Percentiles rank a stretch among this genome's conserved stretches.
phyloP scores from a whole-genome alignment of 1,140 invertebrate species.

The Protaetia brevitarsis region DNA sequence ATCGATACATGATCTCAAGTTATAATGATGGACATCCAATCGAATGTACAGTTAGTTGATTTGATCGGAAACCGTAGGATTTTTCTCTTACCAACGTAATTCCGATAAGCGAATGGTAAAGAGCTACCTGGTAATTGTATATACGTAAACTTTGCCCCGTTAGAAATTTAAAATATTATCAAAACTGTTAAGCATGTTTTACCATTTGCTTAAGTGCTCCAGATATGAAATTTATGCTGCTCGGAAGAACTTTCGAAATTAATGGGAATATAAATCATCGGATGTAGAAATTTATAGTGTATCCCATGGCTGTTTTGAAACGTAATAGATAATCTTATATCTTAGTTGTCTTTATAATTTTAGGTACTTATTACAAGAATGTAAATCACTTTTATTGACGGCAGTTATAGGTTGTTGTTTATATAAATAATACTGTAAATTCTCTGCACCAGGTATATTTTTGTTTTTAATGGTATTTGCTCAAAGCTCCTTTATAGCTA shows the following conservation, averaged over 20 bases:
- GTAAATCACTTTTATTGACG: no score
- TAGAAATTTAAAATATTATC: slow-evolving; percentile 9
- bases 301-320: not conserved
- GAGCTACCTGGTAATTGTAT: slow-evolving; percentile 1
- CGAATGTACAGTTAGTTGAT: not conserved
- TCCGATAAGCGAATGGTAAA: slow-evolving; percentile 1
- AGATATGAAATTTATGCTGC: not conserved
- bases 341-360: slow-evolving; percentile 1
- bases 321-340: not conserved
- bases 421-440: no score
- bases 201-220: not conserved
- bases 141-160: not conserved
- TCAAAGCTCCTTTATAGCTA: no score
- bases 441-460: no score
- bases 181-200: not conserved
- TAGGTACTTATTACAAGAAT: no score
- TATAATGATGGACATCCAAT: slow-evolving; percentile 12
- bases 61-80: not conserved
- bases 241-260: not conserved
- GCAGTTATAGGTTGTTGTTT: no score
- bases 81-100: not conserved
- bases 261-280: not conserved
- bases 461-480: no score
- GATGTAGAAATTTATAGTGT: not conserved
- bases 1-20: slow-evolving; percentile 15